Evolutionary conservation across 2,888 invertebrate genomes (phyloP).

Genomic region (Cybosia mesomella): DNA sequence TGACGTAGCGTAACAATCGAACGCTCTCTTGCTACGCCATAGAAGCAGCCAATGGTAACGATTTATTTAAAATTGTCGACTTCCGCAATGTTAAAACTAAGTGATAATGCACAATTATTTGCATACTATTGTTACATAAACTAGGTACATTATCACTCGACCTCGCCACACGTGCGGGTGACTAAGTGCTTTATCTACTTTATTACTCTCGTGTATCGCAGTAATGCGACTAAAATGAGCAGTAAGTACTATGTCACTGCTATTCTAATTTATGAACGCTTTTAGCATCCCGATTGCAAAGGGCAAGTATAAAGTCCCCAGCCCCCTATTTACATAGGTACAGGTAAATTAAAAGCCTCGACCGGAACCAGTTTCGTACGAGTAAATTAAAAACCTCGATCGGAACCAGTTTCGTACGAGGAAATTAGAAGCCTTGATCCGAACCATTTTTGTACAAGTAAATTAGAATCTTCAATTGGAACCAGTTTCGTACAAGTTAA

Average conservation of each 20-base stretch:
- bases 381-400: too few species aligned
- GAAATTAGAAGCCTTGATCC: too few species aligned
- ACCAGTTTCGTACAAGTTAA: too few species aligned
- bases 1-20: too few species aligned
- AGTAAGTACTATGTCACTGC: not conserved
- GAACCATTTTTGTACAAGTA: too few species aligned
- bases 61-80: not conserved
- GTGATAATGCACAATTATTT: not conserved
- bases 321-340: not conserved
- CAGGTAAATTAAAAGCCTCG: too few species aligned
- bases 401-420: too few species aligned
- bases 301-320: not conserved
- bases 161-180: conserved; percentile 41
- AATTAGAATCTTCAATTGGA: too few species aligned
- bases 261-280: not conserved
- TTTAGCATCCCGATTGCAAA: not conserved
- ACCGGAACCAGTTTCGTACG: too few species aligned
- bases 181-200: conserved; percentile 39
- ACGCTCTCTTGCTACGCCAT: too few species aligned
- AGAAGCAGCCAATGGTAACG: too few species aligned
- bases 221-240: not conserved
- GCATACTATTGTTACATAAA: not conserved
- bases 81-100: not conserved
- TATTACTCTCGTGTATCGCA: conserved; percentile 1
- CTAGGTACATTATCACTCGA: conserved; percentile 14